Percentiles rank a stretch among this genome's conserved stretches.
phyloP scores from a whole-genome alignment of 2,888 invertebrate genomes.

The Oxycera nigricornis region DNA sequence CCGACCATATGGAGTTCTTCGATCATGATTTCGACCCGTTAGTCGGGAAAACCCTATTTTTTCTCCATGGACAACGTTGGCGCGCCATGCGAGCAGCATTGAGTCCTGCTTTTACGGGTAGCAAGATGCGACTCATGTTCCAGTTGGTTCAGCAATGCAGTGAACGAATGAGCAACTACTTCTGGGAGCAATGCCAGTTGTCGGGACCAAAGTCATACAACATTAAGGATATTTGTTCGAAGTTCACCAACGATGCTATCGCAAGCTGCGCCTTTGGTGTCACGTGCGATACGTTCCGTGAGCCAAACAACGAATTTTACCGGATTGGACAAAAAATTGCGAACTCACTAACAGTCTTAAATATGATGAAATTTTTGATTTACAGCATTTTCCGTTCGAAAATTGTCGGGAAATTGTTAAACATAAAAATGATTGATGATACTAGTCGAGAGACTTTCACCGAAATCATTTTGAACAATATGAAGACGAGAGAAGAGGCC shows the following conservation, averaged over 20 bases:
- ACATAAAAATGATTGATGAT: background rate
- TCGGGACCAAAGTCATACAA: constrained; percentile 53
- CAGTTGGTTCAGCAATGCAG: constrained; percentile 58
- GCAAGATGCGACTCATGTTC: constrained; percentile 63
- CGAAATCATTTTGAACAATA: background rate
- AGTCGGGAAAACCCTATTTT: background rate
- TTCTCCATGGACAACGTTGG: constrained; percentile 62
- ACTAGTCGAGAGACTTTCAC: background rate
- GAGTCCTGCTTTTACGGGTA: constrained; percentile 63
- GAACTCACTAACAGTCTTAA: background rate
- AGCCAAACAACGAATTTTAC: constrained; percentile 57
- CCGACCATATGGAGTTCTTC: background rate
- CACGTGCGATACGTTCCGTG: constrained; percentile 62
- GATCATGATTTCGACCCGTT: background rate
- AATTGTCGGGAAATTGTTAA: background rate
- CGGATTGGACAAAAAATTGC: background rate
- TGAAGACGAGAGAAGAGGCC: background rate
- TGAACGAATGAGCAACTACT: background rate
- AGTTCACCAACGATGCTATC: constrained; percentile 65
- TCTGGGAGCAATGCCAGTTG: constrained; percentile 52
- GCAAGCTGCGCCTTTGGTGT: constrained; percentile 65
- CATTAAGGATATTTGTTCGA: constrained; percentile 61
- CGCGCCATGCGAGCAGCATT: constrained; percentile 62
- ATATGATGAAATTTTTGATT: background rate
- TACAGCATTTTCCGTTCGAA: background rate